Conservation (phyloP, 2,888 invertebrate species). For the Neria commutata region DNA sequence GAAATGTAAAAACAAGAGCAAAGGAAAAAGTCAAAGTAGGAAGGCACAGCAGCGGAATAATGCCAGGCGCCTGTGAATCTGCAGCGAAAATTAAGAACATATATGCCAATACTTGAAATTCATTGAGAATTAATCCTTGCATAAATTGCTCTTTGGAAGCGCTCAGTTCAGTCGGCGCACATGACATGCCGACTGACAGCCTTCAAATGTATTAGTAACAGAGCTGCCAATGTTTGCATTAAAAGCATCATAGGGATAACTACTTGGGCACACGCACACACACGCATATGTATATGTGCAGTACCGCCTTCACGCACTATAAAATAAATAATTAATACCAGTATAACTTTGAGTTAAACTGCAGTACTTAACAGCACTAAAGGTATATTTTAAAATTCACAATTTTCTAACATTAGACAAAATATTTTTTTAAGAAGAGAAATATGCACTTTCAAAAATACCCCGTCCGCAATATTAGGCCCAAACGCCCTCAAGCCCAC, state of each 20-base stretch:
- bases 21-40: background rate
- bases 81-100: background rate
- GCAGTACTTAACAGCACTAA: no score
- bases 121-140: background rate
- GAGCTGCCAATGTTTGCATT: background rate
- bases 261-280: background rate
- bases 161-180: background rate
- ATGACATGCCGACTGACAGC: background rate
- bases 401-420: no score
- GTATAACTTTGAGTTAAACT: no score
- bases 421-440: no score
- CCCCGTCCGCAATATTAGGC: no score
- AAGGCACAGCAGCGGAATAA: background rate
- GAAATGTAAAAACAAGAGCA: no score
- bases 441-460: no score
- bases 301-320: no score
- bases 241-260: background rate
- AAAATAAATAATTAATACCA: no score
- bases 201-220: constrained; percentile 2
- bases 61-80: background rate
- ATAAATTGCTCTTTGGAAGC: background rate
- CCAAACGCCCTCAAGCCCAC: no score
- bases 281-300: background rate
- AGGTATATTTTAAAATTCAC: no score
- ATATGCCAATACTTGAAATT: constrained; percentile 1